phyloP scores from a whole-genome alignment of 2,797 vertebrate genomes.

The Tympanoctomys barrerae region DNA sequence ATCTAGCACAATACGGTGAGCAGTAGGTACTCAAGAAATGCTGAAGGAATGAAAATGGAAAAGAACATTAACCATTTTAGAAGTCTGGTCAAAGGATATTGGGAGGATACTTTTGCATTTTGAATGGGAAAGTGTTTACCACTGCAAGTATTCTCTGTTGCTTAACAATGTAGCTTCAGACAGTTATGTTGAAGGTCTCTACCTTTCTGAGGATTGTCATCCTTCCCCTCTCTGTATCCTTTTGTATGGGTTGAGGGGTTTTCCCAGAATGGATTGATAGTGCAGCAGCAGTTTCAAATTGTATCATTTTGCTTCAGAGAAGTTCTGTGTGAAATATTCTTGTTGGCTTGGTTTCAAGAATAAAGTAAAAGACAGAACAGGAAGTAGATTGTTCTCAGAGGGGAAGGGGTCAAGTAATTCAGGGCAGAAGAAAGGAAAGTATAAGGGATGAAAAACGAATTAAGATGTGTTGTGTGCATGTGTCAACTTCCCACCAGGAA shows the following conservation, averaged over 20 bases:
- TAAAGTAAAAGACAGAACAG: not conserved
- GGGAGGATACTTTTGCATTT: conserved; percentile 46
- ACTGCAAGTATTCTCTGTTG: not conserved
- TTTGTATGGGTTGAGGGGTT: not conserved
- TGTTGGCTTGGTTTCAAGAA: conserved; percentile 58
- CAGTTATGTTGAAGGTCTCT: not conserved
- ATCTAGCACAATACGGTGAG: not conserved
- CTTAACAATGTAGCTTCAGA: conserved; percentile 7
- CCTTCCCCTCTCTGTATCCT: not conserved
- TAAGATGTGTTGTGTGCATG: not conserved
- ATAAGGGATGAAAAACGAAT: not conserved
- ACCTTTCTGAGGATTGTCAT: not conserved
- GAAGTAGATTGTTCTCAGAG: not conserved
- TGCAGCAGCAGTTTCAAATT: conserved; percentile 65
- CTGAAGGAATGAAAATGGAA: conserved; percentile 15
- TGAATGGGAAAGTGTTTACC: conserved; percentile 22
- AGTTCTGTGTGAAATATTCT: conserved; percentile 24
- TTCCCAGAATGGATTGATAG: conserved; percentile 5
- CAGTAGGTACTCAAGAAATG: not conserved
- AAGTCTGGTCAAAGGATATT: not conserved
- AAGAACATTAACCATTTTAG: conserved; percentile 22
- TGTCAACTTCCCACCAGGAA: not conserved
- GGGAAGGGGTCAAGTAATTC: not conserved
- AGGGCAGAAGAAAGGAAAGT: not conserved
- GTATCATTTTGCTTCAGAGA: conserved; percentile 61